Conservation (phyloP, 2,113 vertebrate species). For the Abramis brama region DNA sequence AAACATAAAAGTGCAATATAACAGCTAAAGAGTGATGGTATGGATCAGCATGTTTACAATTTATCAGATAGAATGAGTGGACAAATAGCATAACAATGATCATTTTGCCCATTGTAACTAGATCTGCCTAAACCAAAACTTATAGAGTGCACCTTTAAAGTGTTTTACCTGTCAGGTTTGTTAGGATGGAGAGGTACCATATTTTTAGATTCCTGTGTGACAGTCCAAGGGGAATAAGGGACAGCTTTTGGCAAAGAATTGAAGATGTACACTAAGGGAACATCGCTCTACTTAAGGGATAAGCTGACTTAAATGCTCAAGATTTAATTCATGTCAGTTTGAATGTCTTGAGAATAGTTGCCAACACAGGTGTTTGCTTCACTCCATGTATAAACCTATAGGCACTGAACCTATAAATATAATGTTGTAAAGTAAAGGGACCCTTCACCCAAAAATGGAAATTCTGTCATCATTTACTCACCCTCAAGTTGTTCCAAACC, state of each 20-base stretch:
- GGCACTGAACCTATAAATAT: not conserved
- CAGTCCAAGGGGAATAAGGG: slow-evolving; percentile 11
- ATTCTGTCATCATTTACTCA: no score
- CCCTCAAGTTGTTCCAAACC: no score
- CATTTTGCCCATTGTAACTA: not conserved
- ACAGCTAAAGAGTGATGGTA: not conserved
- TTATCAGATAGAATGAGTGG: not conserved
- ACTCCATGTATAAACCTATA: slow-evolving; percentile 3
- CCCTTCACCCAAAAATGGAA: no score
- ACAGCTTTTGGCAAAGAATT: slow-evolving; percentile 26
- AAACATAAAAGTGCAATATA: not conserved
- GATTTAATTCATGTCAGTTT: slow-evolving; percentile 28
- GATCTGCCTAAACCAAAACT: not conserved
- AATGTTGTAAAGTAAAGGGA: no score
- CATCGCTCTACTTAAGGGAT: slow-evolving; percentile 32
- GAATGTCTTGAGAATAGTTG: slow-evolving; percentile 28
- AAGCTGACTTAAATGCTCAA: slow-evolving; percentile 43
- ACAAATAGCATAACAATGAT: not conserved
- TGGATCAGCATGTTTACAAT: not conserved
- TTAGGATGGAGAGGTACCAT: not conserved
- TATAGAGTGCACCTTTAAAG: not conserved
- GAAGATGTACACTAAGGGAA: slow-evolving; percentile 12
- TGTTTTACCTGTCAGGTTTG: not conserved
- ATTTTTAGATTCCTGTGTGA: slow-evolving; percentile 27
- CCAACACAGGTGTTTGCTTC: slow-evolving; percentile 13